Evolutionary conservation across 2,888 invertebrate species (phyloP), one percentile per base, ranked within the genome.

Genomic region (Melanostoma scalare): DNA sequence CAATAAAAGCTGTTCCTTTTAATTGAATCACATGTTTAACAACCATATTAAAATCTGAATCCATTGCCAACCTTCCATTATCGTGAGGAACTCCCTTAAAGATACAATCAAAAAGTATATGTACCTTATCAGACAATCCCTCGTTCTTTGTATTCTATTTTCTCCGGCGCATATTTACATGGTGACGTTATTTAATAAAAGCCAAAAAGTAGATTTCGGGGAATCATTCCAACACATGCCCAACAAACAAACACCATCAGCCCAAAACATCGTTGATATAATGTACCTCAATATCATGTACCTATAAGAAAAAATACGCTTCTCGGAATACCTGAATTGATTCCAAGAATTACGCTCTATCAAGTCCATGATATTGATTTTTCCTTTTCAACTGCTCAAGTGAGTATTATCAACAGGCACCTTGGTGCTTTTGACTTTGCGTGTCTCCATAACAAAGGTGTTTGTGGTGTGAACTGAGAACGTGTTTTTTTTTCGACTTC

Each of bases 281-380:
- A n/a, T n/a, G n/a, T n/a, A 50, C 3, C 46, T 10, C 6, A 56
- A 44, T 30, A 36, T 10, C 6, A 10, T 35, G 4, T 35, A 2
- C 4, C n/a, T 31, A 40, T 38, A n/a, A 42, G 48, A 46, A 9
- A 30, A 30, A 20, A 9, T 38, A 40, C 61, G 48, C 8, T 73
- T 61, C 78, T 46, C 31, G 40, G 79, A 79, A 79, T 73, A 61
- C 61, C 55, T 68, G 79, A 79, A 79, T 79, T 50, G 73, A 55
- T 79, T 79, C 79, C 73, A 73, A 61, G 79, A 73, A 79, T 68
- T 61, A 6, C 20, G 20, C 20, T 20, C 20, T 20, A 20, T 71
- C 33, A 50, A 63, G 50, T 50, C 38, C 9, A 42, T 58, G 53
- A 44, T 82, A 77, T 82, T 58, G 77, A 73, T 73, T 73, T 58